Evolutionary conservation across 2,113 vertebrate genomes (phyloP).

Genomic region (Danio rerio): GRCz12tu NC_133176.1:38982501-38983000

Average conservation of each 20-base stretch:
- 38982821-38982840: no score
- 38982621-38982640: slow-evolving; percentile 77
- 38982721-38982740: slow-evolving; percentile 23
- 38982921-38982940: neutral
- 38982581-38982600: slow-evolving; percentile 80
- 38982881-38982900: neutral
- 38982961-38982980: neutral
- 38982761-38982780: slow-evolving; percentile 30
- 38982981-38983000: neutral
- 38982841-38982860: no score
- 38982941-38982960: neutral
- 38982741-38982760: slow-evolving; percentile 17
- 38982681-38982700: slow-evolving; percentile 17
- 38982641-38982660: slow-evolving; percentile 73
- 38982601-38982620: slow-evolving; percentile 74
- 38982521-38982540: slow-evolving; percentile 73
- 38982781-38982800: slow-evolving; percentile 6
- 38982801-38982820: slow-evolving; percentile 2
- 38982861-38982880: neutral
- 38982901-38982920: neutral
- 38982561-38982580: slow-evolving; percentile 77
- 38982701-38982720: neutral
- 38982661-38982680: slow-evolving; percentile 71
- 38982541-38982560: slow-evolving; percentile 72
- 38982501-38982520: slow-evolving; percentile 71